Base-by-base conservation (phyloP, 35 echinoderm and acorn worm genomes). In the Ophiothrix spiculata region DNA sequence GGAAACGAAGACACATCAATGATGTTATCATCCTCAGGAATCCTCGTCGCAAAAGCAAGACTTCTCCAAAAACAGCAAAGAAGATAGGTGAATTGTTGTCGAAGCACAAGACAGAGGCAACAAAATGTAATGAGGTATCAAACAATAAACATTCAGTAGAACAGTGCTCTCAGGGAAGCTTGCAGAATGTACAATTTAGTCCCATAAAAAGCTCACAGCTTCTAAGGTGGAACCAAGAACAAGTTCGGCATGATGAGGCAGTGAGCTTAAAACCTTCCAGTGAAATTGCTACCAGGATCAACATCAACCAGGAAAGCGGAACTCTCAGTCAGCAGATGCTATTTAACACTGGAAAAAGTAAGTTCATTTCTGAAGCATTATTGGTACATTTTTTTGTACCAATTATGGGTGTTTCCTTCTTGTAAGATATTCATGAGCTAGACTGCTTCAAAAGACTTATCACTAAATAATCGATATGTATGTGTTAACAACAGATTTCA, bases 11-110 rank as follows among this genome's bases (percentile, higher is more conserved):
- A 17, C 88, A 90, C 40, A 80, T 80, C 40, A 82, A 90, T 31
- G 80, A 90, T 17, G 88, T 90, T 16, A 90, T 90, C 81, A 90
- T 90, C 35, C 33, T 90, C 32, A 60, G 88, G 69, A 81, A 82
- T 37, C 88, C 88, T 1, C 83, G 74, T 40, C 81, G 74, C 25
- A 38, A 56, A 25, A 25, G 39, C 6, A 80, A 42, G 33, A 64
- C 36, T 36, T 38, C 87, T 0, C 75, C 76, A 29, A 82, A 80
- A 77, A 16, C 38, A 25, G 13, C 1, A 23, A 0, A 85, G 31
- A 4, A 8, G n/a, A 10, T 0, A 3, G 11, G 45, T 82, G 21
- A 12, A 45, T 41, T 13, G 8, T 10, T 1, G 0, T 32, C 17
- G 14, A 78, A 4, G 17, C 38, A 21, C 34, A 14, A 13, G 80